phyloP scores from a whole-genome alignment of 2,797 vertebrate genomes.

The Protonibea diacanthus region DNA sequence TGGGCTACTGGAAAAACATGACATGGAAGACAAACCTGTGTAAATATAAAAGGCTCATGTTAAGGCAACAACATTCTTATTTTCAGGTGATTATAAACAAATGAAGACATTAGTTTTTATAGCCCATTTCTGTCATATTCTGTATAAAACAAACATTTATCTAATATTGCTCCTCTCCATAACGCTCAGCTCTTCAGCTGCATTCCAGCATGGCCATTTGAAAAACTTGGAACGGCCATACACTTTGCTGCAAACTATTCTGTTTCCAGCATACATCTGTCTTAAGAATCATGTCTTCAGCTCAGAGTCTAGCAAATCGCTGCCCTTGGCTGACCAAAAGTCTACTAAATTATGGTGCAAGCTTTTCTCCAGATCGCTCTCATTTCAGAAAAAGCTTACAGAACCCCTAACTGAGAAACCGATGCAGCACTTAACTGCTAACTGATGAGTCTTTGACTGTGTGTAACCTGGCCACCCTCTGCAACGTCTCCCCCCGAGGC shows the following conservation, averaged over 20 bases:
- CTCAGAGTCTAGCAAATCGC: background rate
- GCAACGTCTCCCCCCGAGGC: conserved; percentile 24
- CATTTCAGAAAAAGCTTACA: conserved; percentile 7
- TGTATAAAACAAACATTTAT: too few relatives aligned
- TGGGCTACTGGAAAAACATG: too few relatives aligned
- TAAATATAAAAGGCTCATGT: too few relatives aligned
- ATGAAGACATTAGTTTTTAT: too few relatives aligned
- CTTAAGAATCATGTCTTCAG: background rate
- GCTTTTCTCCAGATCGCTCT: conserved; percentile 6
- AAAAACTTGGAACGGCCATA: background rate
- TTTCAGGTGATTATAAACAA: too few relatives aligned
- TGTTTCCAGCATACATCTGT: background rate
- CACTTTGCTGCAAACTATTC: background rate
- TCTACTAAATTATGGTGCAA: conserved; percentile 3
- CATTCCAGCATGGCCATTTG: background rate
- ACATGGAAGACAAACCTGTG: too few relatives aligned
- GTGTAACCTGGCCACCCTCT: conserved; percentile 7
- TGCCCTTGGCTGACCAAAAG: background rate
- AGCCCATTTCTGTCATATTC: too few relatives aligned
- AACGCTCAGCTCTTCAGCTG: background rate
- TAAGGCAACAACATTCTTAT: too few relatives aligned
- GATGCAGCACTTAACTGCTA: conserved; percentile 15
- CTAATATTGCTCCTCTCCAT: too few relatives aligned
- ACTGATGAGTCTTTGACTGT: conserved; percentile 20
- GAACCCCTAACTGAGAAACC: conserved; percentile 24